Evolutionary conservation across 2,888 invertebrate genomes (phyloP).

Genomic region (Stenolophus ochropezus): DNA sequence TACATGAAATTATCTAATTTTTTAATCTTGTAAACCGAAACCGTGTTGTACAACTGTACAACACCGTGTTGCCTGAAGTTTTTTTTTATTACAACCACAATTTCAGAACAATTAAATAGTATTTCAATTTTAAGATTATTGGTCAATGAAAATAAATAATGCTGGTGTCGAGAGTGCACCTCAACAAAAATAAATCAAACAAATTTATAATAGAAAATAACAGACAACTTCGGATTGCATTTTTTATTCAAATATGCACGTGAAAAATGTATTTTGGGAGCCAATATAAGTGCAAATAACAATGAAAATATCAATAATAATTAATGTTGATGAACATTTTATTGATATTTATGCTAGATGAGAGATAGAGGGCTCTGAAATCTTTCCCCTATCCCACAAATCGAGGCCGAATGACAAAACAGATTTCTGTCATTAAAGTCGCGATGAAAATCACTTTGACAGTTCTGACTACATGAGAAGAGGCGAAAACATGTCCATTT

Average conservation of each 20-base stretch:
- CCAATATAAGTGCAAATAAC: not conserved
- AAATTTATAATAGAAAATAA: too few relatives aligned
- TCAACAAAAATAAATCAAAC: too few relatives aligned
- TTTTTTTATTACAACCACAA: not conserved
- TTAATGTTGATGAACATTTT: too few relatives aligned
- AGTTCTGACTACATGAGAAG: slow-evolving; percentile 44
- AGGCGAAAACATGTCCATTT: slow-evolving; percentile 38
- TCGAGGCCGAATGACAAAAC: slow-evolving; percentile 45
- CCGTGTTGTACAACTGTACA: not conserved
- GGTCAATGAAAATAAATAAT: too few relatives aligned
- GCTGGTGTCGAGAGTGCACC: too few relatives aligned
- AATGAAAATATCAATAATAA: not conserved
- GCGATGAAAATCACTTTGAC: slow-evolving; percentile 44
- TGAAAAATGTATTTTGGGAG: too few relatives aligned
- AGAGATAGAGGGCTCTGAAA: not conserved
- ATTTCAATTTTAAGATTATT: too few relatives aligned
- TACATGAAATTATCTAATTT: not conserved
- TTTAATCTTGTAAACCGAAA: not conserved
- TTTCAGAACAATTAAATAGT: not conserved
- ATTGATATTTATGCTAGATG: not conserved
- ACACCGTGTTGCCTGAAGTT: not conserved
- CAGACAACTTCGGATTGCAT: too few relatives aligned
- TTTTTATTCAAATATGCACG: too few relatives aligned
- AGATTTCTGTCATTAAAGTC: slow-evolving; percentile 37
- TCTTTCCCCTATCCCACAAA: not conserved